Percentiles rank a stretch among this genome's conserved stretches.
Evolutionary conservation across 2,888 invertebrate genomes (phyloP).

Genomic region (Drosophila lacicola): DNA sequence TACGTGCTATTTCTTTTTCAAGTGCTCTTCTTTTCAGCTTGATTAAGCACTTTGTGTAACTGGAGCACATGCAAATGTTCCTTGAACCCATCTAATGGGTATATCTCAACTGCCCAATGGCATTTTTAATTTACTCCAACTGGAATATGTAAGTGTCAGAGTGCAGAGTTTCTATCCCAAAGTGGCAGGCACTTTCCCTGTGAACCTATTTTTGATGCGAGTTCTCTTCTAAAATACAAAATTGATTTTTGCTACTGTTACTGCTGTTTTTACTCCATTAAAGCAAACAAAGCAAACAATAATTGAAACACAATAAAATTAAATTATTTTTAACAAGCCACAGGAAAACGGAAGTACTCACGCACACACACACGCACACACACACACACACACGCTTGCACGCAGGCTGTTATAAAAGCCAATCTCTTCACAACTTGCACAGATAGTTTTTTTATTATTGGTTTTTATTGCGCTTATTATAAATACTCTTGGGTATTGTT

Average conservation of each 20-base stretch:
- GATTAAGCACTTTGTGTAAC: constrained; percentile 82
- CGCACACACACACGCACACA: constrained; percentile 27
- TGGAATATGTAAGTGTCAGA: constrained; percentile 14
- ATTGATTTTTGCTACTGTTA: constrained; percentile 45
- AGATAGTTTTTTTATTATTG: constrained; percentile 63
- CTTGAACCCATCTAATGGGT: constrained; percentile 18
- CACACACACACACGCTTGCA: constrained; percentile 3
- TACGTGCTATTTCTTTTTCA: constrained; percentile 43
- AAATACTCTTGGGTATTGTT: constrained; percentile 75
- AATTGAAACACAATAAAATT: constrained; percentile 74
- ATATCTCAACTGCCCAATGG: constrained; percentile 59
- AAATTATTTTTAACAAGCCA: constrained; percentile 76
- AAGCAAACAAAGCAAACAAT: constrained; percentile 54
- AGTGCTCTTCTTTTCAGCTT: constrained; percentile 75
- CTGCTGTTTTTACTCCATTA: constrained; percentile 31
- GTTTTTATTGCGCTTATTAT: constrained; percentile 73
- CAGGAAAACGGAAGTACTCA: constrained; percentile 74
- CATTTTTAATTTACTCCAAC: constrained; percentile 72
- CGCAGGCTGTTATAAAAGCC: constrained; percentile 51
- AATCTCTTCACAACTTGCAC: constrained; percentile 60
- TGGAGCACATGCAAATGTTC: constrained; percentile 73
- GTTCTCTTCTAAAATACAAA: constrained; percentile 15
- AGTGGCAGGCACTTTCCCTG: constrained; percentile 11
- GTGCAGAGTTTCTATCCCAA: constrained; percentile 2
- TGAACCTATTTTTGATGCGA: constrained; percentile 34